Evolutionary conservation across 2,113 vertebrate genomes (phyloP), one percentile per base, ranked within the genome.

Genomic region (Manacus vitellinus): DNA sequence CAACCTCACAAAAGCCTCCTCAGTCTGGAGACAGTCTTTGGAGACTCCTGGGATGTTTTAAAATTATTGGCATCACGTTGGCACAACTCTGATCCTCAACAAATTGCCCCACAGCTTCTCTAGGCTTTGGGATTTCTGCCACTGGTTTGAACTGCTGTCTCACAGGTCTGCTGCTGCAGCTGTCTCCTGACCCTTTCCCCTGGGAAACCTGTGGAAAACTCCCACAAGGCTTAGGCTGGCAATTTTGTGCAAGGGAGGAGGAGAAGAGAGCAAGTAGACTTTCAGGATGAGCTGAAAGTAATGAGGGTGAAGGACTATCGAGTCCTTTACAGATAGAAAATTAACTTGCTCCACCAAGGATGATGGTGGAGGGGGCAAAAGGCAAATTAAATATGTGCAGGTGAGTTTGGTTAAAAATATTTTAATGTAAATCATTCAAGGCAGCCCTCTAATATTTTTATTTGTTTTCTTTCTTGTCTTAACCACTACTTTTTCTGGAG

Each of bases 1-100:
- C 75, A 67, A 7, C 0, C 3, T 35, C 14, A 22, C 4, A 39
- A 75, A 72, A 82, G 27, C 66, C 47, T 56, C 30, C 13, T 9
- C 35, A 17, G 25, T 2, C 0, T 13, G 37, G 61, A 37, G 37
- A 41, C 3, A 2, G 9, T 14, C 0, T 35, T 14, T 51, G 24
- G 33, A 82, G 27, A 47, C 21, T 31, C 12, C 37, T 37, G 19
- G 6, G 21, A 25, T 2, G 1, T 39, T 37, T 78, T 33, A 39
- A 82, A 39, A 12, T 68, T n/a, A 5, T 0, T 51, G 12, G 33
- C 30, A 23, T 30, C 23, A 24, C 2, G 0, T 7, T 62, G 24
- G 21, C 9, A 2, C n/a, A 47, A 1, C 24, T 55, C 27, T 25
- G 16, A 22, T 35, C 49, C 30, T 14, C n/a, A 25, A 10, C 20